phyloP scores from a whole-genome alignment of 2,888 invertebrate genomes.

The Heliconius sara region DNA sequence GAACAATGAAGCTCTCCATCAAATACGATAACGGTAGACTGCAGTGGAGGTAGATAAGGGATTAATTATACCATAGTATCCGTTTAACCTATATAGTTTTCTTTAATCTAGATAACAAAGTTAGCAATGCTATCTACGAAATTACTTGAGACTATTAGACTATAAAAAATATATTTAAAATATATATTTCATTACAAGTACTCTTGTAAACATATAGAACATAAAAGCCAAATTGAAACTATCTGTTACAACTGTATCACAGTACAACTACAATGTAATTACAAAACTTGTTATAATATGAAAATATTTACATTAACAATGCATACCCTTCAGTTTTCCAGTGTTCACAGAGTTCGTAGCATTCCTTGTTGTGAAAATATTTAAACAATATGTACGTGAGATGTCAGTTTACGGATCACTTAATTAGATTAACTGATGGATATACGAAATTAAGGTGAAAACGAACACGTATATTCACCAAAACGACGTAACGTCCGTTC shows the following conservation, averaged over 20 bases:
- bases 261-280: conserved; percentile 23
- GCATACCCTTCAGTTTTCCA: conserved; percentile 67
- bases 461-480: conserved; percentile 53
- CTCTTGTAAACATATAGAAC: neutral
- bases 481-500: conserved; percentile 65
- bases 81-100: conserved; percentile 11
- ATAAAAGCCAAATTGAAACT: neutral
- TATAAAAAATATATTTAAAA: neutral
- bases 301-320: conserved; percentile 45
- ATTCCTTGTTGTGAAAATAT: conserved; percentile 63
- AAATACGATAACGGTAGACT: conserved; percentile 31
- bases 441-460: conserved; percentile 48
- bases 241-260: neutral
- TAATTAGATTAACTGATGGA: conserved; percentile 73
- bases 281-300: conserved; percentile 28
- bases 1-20: conserved; percentile 38
- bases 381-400: conserved; percentile 59
- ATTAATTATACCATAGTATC: conserved; percentile 16
- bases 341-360: conserved; percentile 56
- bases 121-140: neutral
- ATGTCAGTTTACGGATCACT: conserved; percentile 74
- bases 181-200: neutral
- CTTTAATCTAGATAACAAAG: neutral
- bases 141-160: neutral
- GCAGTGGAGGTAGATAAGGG: conserved; percentile 13